phyloP scores from a whole-genome alignment of 92 coral and sea anemone species.

The Ricordea florida region DNA sequence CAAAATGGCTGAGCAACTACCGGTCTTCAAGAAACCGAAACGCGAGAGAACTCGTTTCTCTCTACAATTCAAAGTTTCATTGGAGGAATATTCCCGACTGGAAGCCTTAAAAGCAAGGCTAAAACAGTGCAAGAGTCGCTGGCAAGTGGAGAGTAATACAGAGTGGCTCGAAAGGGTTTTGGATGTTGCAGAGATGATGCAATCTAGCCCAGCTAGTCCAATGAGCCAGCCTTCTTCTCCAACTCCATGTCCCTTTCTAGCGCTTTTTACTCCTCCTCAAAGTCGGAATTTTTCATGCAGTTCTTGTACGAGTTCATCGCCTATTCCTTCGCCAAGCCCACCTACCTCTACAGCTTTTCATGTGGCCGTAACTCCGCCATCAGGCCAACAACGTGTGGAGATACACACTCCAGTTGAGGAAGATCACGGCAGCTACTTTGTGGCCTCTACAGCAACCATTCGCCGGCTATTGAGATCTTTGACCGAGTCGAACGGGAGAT shows the following conservation, averaged over 20 bases:
- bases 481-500: slow-evolving; percentile 7
- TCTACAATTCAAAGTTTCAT: background rate
- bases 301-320: background rate
- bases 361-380: background rate
- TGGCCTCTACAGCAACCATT: slow-evolving; percentile 14
- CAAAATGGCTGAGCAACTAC: background rate
- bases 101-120: background rate
- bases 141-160: background rate
- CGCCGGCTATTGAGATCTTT: slow-evolving; percentile 8
- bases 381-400: background rate
- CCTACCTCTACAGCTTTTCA: background rate
- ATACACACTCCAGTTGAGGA: background rate
- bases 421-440: slow-evolving; percentile 37
- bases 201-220: background rate
- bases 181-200: background rate
- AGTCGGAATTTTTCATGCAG: background rate
- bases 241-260: background rate
- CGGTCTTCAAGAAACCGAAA: too few species aligned
- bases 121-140: background rate
- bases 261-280: background rate
- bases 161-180: background rate
- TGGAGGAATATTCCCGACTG: background rate
- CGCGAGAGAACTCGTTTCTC: background rate
- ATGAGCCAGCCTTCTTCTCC: background rate
- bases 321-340: background rate